Conservation (phyloP, 2,113 vertebrate genomes). For the Pelecanus crispus region DNA sequence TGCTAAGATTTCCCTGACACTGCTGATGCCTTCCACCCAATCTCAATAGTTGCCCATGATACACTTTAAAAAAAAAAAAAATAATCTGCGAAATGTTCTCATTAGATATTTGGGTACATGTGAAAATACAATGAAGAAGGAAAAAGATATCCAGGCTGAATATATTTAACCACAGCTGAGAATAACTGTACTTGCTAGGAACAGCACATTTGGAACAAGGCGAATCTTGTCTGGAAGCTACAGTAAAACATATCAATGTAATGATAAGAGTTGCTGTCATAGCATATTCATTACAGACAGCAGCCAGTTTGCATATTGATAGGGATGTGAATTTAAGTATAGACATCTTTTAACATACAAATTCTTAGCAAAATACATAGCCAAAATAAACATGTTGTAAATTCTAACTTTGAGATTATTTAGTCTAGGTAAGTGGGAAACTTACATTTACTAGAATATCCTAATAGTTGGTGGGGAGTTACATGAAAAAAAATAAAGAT, state of each 20-base stretch:
- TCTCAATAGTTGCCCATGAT: rapidly evolving
- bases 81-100: not conserved
- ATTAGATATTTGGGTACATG: not conserved
- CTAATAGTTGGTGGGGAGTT: not conserved
- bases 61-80: not conserved
- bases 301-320: not conserved
- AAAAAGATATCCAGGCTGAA: not conserved
- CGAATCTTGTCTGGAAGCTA: not conserved
- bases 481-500: not conserved
- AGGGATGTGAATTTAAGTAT: not conserved
- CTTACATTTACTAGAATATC: not conserved
- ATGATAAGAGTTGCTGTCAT: not conserved
- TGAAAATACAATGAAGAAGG: not conserved
- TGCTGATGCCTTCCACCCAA: not conserved
- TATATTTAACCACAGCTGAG: not conserved
- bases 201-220: not conserved
- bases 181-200: not conserved
- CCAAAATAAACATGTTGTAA: not conserved
- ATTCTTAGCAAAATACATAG: not conserved
- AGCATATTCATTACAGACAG: not conserved
- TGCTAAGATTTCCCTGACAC: not conserved
- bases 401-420: not conserved
- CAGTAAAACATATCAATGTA: not conserved
- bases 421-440: not conserved
- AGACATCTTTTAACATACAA: not conserved